Evolutionary conservation across 2,888 invertebrate genomes (phyloP), one percentile per base, ranked within the genome.

Genomic region (Brachylomia viminalis): DNA sequence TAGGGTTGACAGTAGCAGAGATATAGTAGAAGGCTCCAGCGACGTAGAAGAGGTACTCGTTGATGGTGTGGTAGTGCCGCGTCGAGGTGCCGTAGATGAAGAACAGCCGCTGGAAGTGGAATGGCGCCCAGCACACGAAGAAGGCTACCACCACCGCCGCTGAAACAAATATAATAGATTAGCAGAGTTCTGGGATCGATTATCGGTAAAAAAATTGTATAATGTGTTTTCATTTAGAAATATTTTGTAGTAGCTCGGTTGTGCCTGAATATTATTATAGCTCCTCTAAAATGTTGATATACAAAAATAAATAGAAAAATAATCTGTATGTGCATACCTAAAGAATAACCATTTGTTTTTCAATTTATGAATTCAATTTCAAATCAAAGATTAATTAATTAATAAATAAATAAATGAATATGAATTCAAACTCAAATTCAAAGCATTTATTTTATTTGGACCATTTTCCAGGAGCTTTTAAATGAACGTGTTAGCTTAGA

Each of bases 51-150:
- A 98, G 96, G 97, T 98, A 98, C 90, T 98, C 98, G 93, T 98
- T 98, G 89, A 98, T 97, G 75, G 97, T 95, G 92, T 97, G 97
- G 93, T 97, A 98, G 91, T 97, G 96, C 0, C 94, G 93, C 71
- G 96, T 96, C 15, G 97, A 93, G 82, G 97, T 97, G 47, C 97
- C 98, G 93, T 98, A 98, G 87, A 98, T 97, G 92, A 98, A 98
- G 93, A 99, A 97, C 72, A 99, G 97, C 11, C 99, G 97, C 94
- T 99, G 99, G 82, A 98, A 97, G 96, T 99, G 99, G 96, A 99
- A 99, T 47, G 99, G 99, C 0, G 99, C 98, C 99, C 99, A 99
- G 95, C 99, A 99, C 20, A 99, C 96, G 96, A 99, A 99, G 97
- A 99, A 99, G 52, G 98, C 98, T 13, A 99, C 97, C 72, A 99